phyloP scores from a whole-genome alignment of 1,140 invertebrate genomes.

The Apis laboriosa region DNA sequence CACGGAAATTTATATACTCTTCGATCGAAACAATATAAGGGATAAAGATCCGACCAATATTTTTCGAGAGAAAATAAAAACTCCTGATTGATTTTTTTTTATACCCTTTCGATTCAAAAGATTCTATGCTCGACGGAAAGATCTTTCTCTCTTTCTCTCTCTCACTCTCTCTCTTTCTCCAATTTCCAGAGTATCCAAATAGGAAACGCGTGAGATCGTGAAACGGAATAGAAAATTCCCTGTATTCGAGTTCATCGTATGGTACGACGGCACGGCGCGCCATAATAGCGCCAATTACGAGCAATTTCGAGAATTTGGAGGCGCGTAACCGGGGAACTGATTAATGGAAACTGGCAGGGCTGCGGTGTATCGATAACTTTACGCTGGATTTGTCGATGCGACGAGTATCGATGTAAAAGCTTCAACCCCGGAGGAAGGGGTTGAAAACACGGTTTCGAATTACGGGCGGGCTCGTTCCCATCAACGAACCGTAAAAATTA shows the following conservation, averaged over 20 bases:
- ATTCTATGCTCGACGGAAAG: too few species aligned
- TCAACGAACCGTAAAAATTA: constrained; percentile 38
- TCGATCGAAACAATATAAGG: too few species aligned
- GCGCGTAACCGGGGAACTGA: constrained; percentile 30
- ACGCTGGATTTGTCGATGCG: constrained; percentile 34
- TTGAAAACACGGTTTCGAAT: constrained; percentile 37
- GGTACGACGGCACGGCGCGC: constrained; percentile 6
- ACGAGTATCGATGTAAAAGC: constrained; percentile 36
- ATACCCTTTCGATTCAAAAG: too few species aligned
- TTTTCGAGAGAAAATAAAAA: too few species aligned
- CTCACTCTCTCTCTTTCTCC: background rate
- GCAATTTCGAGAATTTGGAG: constrained; percentile 44
- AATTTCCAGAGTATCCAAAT: background rate
- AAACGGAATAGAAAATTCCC: constrained; percentile 26
- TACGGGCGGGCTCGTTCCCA: constrained; percentile 20
- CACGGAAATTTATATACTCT: too few species aligned
- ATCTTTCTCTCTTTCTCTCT: too few species aligned
- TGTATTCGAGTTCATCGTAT: background rate
- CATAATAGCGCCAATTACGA: constrained; percentile 53
- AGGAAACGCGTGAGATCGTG: background rate
- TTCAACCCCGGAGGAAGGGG: background rate
- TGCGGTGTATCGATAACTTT: constrained; percentile 41
- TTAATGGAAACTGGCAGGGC: constrained; percentile 46
- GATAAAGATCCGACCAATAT: too few species aligned
- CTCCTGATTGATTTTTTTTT: too few species aligned